Evolutionary conservation across 2,797 vertebrate species (phyloP), one percentile per base, ranked within the genome.

Genomic region (Acrocephalus scirpaceus): DNA sequence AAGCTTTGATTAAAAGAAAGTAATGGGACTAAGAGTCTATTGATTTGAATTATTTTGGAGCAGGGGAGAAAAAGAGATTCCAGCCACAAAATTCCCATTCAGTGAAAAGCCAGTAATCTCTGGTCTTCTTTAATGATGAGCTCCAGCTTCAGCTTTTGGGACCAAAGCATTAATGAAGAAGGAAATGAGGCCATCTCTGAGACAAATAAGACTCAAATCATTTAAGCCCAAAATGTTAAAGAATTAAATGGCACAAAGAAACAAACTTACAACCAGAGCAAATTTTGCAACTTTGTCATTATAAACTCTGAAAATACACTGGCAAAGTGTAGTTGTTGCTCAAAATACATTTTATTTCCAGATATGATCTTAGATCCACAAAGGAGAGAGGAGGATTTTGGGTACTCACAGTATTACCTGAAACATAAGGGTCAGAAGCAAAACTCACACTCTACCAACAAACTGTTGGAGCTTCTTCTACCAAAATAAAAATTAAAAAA

Each of bases 31-130:
- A 64, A 67, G 19, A n/a, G 21, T 64, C 53, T 76, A 70, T 70
- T 84, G 77, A 76, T 86, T 62, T 89, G 67, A 82, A 53, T 60
- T 60, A 70, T 67, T 95, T 79, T 60, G 36, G n/a, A 40, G 22
- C 15, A 62, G 16, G 8, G 18, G 14, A 93, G n/a, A 50, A 78
- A 91, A 86, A 45, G 11, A 88, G 75, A 77, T 60, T 85, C 32
- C 30, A 65, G 34, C 17, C 60, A 92, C 2, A 5, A 86, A 79
- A 85, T 86, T 70, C 56, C 8, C 36, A 53, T 75, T 21, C 21
- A 60, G 6, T 23, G 34, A 93, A 87, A 36, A 92, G 21, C 13
- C 71, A 67, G 56, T 76, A 85, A 87, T 48, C 22, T 67, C 30
- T 54, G 80, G 29, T 60, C 51, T 30, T 81, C 36, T 84, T 84